Evolutionary conservation across 2,797 vertebrate species (phyloP).

Genomic region (Gambusia yucatana): DNA sequence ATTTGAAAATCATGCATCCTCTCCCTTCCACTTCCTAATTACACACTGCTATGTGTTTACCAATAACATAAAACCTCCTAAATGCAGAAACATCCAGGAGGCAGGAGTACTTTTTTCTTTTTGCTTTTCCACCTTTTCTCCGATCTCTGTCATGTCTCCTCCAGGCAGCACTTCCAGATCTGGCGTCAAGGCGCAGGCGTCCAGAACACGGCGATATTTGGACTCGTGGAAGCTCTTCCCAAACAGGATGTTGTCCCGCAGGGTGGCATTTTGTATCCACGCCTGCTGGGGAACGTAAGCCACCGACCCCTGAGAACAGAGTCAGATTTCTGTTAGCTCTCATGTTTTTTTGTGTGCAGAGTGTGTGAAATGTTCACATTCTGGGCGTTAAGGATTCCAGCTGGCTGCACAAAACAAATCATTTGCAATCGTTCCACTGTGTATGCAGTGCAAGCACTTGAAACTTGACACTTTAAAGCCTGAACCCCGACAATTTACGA

Average conservation of each 20-base stretch:
- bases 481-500: neutral
- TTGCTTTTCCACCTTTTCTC: constrained; percentile 89
- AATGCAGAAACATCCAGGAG: neutral
- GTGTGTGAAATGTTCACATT: neutral
- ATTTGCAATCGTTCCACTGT: neutral
- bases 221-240: constrained; percentile 84
- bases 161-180: constrained; percentile 94
- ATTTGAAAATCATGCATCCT: neutral
- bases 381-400: neutral
- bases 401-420: neutral
- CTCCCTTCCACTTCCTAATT: neutral
- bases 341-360: neutral
- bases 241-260: constrained; percentile 96
- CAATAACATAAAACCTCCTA: neutral
- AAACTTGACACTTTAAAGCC: neutral
- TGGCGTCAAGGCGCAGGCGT: constrained; percentile 90
- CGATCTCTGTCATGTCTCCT: constrained; percentile 95
- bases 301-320: constrained; percentile 87
- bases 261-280: constrained; percentile 95
- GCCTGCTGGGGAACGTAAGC: constrained; percentile 98
- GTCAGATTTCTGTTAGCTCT: neutral
- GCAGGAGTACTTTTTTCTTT: neutral
- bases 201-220: constrained; percentile 87
- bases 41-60: neutral
- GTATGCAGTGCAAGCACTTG: neutral